Percentiles rank a stretch among this genome's conserved stretches.
Evolutionary conservation across 2,888 invertebrate species (phyloP).

Genomic region (Chaitophorus viminalis): DNA sequence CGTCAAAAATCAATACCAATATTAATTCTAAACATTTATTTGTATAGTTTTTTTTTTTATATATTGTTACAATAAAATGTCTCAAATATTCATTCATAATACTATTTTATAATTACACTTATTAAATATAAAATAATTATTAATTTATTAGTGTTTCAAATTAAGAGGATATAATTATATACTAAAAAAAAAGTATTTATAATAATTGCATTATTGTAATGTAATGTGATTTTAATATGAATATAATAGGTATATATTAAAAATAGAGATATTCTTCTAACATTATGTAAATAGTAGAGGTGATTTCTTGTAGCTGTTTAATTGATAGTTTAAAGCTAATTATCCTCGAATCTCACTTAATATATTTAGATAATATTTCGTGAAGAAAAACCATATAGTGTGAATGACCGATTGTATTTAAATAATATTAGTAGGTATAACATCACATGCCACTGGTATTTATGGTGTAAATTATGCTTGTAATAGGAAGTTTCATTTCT

Average conservation of each 20-base stretch:
- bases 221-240: neutral
- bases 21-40: too few relatives aligned
- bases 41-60: too few relatives aligned
- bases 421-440: neutral
- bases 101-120: too few relatives aligned
- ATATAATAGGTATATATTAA: neutral
- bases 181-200: too few relatives aligned
- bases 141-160: neutral
- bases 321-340: neutral
- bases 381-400: neutral
- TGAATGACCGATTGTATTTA: conserved; percentile 35
- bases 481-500: conserved; percentile 24
- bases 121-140: neutral
- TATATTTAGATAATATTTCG: neutral
- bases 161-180: neutral
- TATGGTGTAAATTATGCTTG: conserved; percentile 28
- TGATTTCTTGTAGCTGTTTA: neutral
- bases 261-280: neutral
- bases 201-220: too few relatives aligned
- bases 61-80: too few relatives aligned
- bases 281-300: neutral
- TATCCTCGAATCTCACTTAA: neutral
- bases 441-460: conserved; percentile 23
- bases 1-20: too few relatives aligned
- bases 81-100: too few relatives aligned